Percentiles rank a stretch among this genome's conserved stretches.
Evolutionary conservation across 53 echinoderm and acorn worm genomes (phyloP).

Genomic region (Glandiceps talaboti): DNA sequence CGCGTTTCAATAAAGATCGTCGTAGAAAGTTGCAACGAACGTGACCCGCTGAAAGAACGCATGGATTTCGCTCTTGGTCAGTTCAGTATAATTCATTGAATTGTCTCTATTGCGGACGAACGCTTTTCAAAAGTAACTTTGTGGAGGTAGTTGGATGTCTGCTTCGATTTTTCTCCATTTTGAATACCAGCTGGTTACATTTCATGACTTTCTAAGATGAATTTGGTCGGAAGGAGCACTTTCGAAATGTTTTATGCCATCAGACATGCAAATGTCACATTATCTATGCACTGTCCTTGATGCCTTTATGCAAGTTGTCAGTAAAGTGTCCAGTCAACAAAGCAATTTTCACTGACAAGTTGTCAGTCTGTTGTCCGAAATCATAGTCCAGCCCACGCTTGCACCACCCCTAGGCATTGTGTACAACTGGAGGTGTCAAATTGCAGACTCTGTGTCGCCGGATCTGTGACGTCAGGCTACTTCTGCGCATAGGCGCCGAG

Average conservation of each 20-base stretch:
- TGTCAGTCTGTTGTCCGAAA: background rate
- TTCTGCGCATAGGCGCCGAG: background rate
- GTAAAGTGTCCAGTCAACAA: background rate
- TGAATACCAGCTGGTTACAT: too few species aligned
- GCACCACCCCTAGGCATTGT: conserved; percentile 1
- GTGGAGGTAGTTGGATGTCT: too few species aligned
- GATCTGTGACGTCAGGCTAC: background rate
- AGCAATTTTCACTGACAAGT: background rate
- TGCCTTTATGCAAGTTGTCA: too few species aligned
- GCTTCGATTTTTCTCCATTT: too few species aligned
- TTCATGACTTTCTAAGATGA: too few species aligned
- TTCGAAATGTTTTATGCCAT: too few species aligned
- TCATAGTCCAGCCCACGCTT: background rate
- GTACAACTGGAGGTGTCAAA: background rate
- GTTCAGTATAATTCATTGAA: too few species aligned
- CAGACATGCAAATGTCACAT: too few species aligned
- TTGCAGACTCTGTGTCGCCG: background rate
- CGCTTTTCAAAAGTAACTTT: too few species aligned
- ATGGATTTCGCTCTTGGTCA: background rate
- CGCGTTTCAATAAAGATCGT: background rate
- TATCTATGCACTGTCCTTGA: too few species aligned
- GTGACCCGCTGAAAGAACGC: background rate
- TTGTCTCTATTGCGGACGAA: too few species aligned
- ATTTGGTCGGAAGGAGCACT: too few species aligned
- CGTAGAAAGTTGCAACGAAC: background rate